Evolutionary conservation across 53 echinoderm and acorn worm species (phyloP).

Genomic region (Mesocentrotus franciscanus): DNA sequence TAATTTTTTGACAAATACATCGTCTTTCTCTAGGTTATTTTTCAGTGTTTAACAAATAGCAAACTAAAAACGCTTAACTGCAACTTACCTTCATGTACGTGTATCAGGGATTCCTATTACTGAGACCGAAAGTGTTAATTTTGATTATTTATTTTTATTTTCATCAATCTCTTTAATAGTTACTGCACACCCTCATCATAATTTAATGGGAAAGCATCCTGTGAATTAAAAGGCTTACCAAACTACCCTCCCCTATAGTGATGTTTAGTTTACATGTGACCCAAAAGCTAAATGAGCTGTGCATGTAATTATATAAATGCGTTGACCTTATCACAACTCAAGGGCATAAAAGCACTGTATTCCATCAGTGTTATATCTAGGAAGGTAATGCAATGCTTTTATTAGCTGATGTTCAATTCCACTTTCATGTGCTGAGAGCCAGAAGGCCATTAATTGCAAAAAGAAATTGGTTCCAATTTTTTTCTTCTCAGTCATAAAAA

Average conservation of each 20-base stretch:
- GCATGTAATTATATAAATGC: neutral
- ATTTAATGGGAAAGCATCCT: neutral
- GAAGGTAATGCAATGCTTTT: neutral
- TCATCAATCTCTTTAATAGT: neutral
- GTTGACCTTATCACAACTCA: neutral
- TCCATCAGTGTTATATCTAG: neutral
- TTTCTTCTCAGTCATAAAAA: too few species aligned
- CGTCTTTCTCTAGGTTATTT: too few species aligned
- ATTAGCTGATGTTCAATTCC: too few species aligned
- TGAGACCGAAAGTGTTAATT: neutral
- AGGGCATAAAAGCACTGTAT: neutral
- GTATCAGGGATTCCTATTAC: neutral
- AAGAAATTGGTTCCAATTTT: too few species aligned
- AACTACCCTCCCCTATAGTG: neutral
- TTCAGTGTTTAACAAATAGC: too few species aligned
- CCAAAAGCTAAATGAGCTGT: neutral
- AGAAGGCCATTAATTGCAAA: too few species aligned
- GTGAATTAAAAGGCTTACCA: neutral
- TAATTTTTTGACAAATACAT: too few species aligned
- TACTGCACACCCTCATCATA: neutral
- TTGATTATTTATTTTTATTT: neutral
- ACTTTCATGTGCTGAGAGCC: too few species aligned
- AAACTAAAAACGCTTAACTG: too few species aligned
- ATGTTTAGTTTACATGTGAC: neutral
- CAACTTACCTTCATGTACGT: neutral